Conservation (phyloP, 2,113 vertebrate species). For the Carassius gibelio region DNA sequence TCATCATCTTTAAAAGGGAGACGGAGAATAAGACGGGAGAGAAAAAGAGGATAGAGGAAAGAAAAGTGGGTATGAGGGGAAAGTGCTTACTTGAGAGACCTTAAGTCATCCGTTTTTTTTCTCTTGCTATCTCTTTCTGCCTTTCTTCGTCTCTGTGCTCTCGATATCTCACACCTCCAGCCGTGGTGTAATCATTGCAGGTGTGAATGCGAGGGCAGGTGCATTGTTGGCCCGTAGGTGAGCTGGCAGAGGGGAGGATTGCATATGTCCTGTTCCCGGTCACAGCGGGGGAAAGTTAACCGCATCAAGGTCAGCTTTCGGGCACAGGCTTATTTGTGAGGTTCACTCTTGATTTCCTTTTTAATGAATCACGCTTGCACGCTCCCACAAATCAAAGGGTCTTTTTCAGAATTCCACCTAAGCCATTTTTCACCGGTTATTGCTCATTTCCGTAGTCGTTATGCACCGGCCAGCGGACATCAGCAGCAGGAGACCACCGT, state of each 20-base stretch:
- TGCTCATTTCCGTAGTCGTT: slow-evolving; percentile 41
- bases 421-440: slow-evolving; percentile 47
- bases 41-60: slow-evolving; percentile 29
- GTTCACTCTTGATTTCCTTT: background rate
- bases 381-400: slow-evolving; percentile 35
- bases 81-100: slow-evolving; percentile 53
- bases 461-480: slow-evolving; percentile 12
- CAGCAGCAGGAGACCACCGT: slow-evolving; percentile 36
- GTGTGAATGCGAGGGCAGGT: slow-evolving; percentile 37
- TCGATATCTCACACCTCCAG: slow-evolving; percentile 50
- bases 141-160: slow-evolving; percentile 26
- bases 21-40: slow-evolving; percentile 44
- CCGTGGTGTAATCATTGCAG: slow-evolving; percentile 25
- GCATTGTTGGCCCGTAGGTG: slow-evolving; percentile 28
- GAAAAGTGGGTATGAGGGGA: slow-evolving; percentile 26
- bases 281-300: slow-evolving; percentile 22
- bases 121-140: slow-evolving; percentile 43
- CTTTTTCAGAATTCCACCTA: slow-evolving; percentile 20
- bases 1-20: slow-evolving; percentile 60
- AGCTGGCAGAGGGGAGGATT: slow-evolving; percentile 48
- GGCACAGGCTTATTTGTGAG: background rate
- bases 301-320: slow-evolving; percentile 50
- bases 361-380: slow-evolving; percentile 34
- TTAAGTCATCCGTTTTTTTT: slow-evolving; percentile 49
- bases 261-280: slow-evolving; percentile 33